A percentile compares a stretch with the other conserved stretches of the same genome.
Conservation (phyloP, 2,888 invertebrate genomes). For the Metopia argyrocephala region DNA sequence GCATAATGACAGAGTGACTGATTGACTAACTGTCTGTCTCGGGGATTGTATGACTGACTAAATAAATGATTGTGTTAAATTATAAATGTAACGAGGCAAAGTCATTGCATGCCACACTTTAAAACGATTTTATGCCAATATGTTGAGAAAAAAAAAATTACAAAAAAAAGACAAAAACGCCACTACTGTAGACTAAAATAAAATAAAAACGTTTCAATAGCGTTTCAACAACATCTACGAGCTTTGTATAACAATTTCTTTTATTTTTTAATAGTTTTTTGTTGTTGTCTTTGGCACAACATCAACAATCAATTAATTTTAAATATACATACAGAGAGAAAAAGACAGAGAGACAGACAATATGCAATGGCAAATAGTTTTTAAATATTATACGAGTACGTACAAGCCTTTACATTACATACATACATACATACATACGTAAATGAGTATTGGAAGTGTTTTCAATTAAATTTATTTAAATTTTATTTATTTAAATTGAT, state of each 20-base stretch:
- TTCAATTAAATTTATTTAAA: slow-evolving; percentile 51
- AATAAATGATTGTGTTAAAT: slow-evolving; percentile 34
- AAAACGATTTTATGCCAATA: slow-evolving; percentile 5
- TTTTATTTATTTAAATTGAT: slow-evolving; percentile 52
- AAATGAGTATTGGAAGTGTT: slow-evolving; percentile 13
- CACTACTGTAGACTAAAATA: not conserved
- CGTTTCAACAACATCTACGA: not conserved
- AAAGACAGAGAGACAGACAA: not conserved
- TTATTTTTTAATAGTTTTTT: slow-evolving; percentile 25
- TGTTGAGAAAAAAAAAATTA: not conserved
- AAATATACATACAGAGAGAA: slow-evolving; percentile 9
- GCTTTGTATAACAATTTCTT: not conserved
- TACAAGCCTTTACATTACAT: not conserved
- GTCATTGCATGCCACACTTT: slow-evolving; percentile 33
- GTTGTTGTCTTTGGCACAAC: slow-evolving; percentile 47
- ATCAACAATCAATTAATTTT: slow-evolving; percentile 60
- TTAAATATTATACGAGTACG: not conserved
- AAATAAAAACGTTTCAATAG: not conserved
- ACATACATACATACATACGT: too few species aligned
- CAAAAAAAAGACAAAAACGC: not conserved
- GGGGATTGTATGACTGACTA: slow-evolving; percentile 12
- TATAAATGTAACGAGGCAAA: slow-evolving; percentile 32
- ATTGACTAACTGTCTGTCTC: not conserved
- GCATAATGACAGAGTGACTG: slow-evolving; percentile 37
- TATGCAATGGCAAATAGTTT: not conserved